Percentiles rank a stretch among this genome's conserved stretches.
phyloP scores from a whole-genome alignment of 2,797 vertebrate genomes.

The Caiman crocodilus region DNA sequence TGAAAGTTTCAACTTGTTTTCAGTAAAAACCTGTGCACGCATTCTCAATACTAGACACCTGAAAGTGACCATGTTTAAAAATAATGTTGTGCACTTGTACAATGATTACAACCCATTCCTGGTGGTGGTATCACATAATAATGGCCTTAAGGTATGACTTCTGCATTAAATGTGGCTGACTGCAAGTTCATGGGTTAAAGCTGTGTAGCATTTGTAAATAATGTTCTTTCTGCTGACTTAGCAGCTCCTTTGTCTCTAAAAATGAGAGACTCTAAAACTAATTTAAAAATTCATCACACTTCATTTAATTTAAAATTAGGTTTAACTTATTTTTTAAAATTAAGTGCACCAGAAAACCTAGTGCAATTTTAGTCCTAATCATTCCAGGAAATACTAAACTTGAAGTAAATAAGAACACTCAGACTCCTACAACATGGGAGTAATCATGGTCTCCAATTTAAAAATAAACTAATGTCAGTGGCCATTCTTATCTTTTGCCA shows the following conservation, averaged over 20 bases:
- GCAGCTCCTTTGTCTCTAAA: constrained; percentile 39
- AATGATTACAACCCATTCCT: background rate
- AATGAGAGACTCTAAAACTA: constrained; percentile 62
- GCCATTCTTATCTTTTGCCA: background rate
- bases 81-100: background rate
- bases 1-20: constrained; percentile 39
- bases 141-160: too few species aligned
- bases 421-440: constrained; percentile 5
- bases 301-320: constrained; percentile 50
- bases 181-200: constrained; percentile 19
- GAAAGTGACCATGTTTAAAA: background rate
- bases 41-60: constrained; percentile 15
- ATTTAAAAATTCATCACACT: too few species aligned
- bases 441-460: constrained; percentile 31
- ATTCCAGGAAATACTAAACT: constrained; percentile 28
- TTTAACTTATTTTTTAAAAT: background rate
- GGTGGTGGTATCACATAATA: constrained; percentile 1
- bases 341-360: constrained; percentile 54
- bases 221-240: constrained; percentile 33
- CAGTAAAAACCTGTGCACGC: constrained; percentile 23
- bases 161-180: fast-evolving
- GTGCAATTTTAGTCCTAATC: constrained; percentile 48
- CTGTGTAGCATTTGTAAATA: constrained; percentile 40
- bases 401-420: constrained; percentile 52
- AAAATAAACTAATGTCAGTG: constrained; percentile 15